Conservation (phyloP, 1,140 invertebrate genomes). For the Papilio dardanus region DNA sequence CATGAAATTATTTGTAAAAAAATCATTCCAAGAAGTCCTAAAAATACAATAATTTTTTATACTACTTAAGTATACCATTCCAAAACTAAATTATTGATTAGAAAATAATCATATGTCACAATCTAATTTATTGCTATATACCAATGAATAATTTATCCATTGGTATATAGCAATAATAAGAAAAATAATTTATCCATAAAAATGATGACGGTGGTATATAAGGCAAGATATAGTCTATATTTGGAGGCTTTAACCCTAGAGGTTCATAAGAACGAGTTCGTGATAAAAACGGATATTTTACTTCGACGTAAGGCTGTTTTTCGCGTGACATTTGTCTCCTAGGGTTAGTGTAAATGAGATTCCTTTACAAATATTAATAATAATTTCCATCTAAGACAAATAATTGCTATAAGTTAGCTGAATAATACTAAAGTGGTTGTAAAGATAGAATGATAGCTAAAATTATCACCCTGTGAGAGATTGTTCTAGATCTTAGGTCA, state of each 20-base stretch:
- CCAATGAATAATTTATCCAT: neutral
- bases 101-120: neutral
- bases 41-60: neutral
- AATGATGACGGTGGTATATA: neutral
- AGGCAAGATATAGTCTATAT: neutral
- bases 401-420: neutral
- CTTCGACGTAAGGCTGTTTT: too few species aligned
- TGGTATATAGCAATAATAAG: neutral
- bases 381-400: neutral
- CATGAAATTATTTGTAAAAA: too few species aligned
- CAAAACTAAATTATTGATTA: neutral
- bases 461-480: neutral
- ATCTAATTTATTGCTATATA: neutral
- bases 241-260: neutral
- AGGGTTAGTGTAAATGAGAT: too few species aligned
- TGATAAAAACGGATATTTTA: too few species aligned
- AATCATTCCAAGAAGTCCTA: constrained; percentile 23
- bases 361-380: neutral
- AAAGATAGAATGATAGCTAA: neutral
- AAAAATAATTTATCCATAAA: neutral
- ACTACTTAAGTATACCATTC: neutral
- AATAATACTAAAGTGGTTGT: neutral
- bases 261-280: too few species aligned
- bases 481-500: constrained; percentile 10
- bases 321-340: too few species aligned